Evolutionary conservation across 2,797 vertebrate species (phyloP).

Genomic region (Cyclura pinguis): DNA sequence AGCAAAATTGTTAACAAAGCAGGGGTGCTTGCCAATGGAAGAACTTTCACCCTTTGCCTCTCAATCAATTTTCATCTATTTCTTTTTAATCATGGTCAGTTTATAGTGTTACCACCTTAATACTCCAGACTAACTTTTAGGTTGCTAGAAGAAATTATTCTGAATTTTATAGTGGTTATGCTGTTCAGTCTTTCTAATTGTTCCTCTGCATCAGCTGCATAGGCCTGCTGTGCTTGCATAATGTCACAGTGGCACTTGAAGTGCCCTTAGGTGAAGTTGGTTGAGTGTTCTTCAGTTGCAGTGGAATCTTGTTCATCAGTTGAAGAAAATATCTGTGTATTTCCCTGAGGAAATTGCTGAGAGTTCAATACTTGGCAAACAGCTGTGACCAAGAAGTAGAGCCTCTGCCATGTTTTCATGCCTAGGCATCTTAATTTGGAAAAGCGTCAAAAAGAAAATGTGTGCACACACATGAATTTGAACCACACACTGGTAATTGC

Average conservation of each 20-base stretch:
- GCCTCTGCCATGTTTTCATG: slow-evolving; percentile 11
- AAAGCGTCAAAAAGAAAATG: neutral
- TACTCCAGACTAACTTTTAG: neutral
- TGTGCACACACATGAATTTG: neutral
- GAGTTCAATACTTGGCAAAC: neutral
- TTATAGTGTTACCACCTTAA: neutral
- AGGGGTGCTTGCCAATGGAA: neutral
- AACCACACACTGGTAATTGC: neutral
- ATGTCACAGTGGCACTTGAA: neutral
- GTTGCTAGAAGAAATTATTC: neutral
- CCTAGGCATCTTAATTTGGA: neutral
- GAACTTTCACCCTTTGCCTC: neutral
- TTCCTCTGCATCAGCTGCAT: neutral
- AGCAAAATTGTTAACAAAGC: neutral
- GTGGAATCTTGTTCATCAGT: neutral
- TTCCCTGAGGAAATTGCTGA: neutral
- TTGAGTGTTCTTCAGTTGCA: neutral
- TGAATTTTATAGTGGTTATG: too few relatives aligned
- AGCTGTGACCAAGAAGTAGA: neutral
- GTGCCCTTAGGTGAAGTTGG: slow-evolving; percentile 4
- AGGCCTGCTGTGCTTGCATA: neutral
- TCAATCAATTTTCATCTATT: neutral
- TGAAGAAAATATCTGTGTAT: neutral
- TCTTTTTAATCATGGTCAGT: neutral
- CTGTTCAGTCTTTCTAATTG: neutral